Evolutionary conservation across 1,140 invertebrate species (phyloP), one percentile per base, ranked within the genome.

Genomic region (Drosophila takahashii): DNA sequence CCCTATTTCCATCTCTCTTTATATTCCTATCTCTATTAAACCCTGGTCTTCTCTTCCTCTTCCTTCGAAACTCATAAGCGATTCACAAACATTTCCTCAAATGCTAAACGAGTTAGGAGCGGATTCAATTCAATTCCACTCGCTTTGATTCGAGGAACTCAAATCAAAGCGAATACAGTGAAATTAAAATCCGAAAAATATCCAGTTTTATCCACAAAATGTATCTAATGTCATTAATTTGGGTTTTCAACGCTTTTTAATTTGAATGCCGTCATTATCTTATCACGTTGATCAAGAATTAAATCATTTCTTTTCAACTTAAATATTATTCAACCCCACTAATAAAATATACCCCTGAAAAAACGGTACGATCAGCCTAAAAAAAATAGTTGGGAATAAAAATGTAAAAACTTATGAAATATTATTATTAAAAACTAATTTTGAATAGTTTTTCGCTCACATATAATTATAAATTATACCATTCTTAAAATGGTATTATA

Each of bases 71-170:
- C 27, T 37, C 39, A 61, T 41, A 56, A 61, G 73, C 77, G 54
- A 85, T 86, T 81, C 77, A 67, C 77, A 66, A 57, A 47, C 60
- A 65, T 72, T 85, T 80, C 45, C 65, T 72, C 56, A 51, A 83
- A 75, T 64, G 75, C 59, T 79, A 79, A 65, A 58, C 34, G 51
- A 58, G 64, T 48, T 57, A 11, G 34, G 6, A 47, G 44, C 54
- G 16, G 16, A 27, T 15, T 56, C 50, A 29, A 27, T 45, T 64
- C 44, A 45, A 53, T 15, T 59, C 11, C 39, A 44, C 7, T 58
- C 27, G 16, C n/a, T 59, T 29, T 39, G 26, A 47, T 58, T 71
- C 39, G 27, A 32, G 16, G 11, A 69, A 54, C 44, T 59, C 10
- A 16, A 18, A 13, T 7, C 47, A 8, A 34, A 52, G 29, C 51